Percentiles rank a stretch among this genome's conserved stretches.
These are phyloP conservation scores for Microtus ochrogaster DNA, from an alignment of 2,113 vertebrate genomes.

Conservation along the genomic window DNA sequence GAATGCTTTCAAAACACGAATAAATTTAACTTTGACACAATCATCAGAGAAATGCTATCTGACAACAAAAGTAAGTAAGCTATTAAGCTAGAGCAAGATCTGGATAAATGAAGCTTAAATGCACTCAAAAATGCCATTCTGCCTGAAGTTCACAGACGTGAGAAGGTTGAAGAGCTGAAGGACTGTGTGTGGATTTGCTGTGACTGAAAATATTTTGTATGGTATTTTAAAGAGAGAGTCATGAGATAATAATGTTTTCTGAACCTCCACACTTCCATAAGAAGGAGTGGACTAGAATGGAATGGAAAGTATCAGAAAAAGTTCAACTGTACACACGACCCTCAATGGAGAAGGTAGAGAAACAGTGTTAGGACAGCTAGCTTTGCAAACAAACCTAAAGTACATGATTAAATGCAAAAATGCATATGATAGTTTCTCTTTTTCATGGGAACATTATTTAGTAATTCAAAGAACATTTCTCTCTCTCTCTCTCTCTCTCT, in stretches of 20 bases:
- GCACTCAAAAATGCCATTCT: not conserved
- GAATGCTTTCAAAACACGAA: not conserved
- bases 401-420: not conserved
- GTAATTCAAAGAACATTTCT: not conserved
- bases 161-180: not conserved
- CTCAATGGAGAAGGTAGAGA: not conserved
- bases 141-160: not conserved
- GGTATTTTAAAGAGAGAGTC: not conserved
- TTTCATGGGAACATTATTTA: not conserved
- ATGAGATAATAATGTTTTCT: not conserved
- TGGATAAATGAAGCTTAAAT: not conserved
- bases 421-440: not conserved
- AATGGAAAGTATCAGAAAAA: not conserved
- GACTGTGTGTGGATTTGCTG: not conserved
- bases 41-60: not conserved
- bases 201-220: not conserved
- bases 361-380: not conserved
- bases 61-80: not conserved
- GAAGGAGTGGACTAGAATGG: not conserved
- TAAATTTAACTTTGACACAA: not conserved
- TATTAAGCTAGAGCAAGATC: not conserved
- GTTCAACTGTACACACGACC: not conserved
- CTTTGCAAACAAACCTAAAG: not conserved
- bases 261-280: not conserved
- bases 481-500: no score